Percentiles rank a stretch among this genome's conserved stretches.
Evolutionary conservation across 2,113 vertebrate genomes (phyloP).

Genomic region (Oxyura jamaicensis): DNA sequence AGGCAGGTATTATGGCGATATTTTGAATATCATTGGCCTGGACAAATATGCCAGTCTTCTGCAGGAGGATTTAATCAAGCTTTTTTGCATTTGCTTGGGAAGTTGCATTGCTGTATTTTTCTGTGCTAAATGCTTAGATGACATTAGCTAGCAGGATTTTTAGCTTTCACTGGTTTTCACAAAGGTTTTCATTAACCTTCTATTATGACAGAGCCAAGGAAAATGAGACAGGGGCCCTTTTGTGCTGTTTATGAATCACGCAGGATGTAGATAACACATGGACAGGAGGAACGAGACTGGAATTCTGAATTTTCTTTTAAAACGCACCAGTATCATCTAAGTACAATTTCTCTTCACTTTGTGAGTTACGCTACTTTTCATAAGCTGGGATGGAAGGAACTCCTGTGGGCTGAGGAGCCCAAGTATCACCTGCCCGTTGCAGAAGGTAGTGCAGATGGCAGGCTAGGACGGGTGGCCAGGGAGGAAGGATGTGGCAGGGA

Average conservation of each 20-base stretch:
- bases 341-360: neutral
- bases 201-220: neutral
- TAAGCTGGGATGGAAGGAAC: neutral
- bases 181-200: constrained; percentile 3
- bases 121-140: neutral
- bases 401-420: neutral
- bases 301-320: constrained; percentile 7
- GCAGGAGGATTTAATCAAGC: constrained; percentile 31
- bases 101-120: neutral
- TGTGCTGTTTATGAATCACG: constrained; percentile 12
- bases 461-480: neutral
- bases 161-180: neutral
- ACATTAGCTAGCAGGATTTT: neutral
- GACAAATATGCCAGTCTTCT: neutral
- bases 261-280: constrained; percentile 9
- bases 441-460: neutral
- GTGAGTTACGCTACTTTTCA: neutral
- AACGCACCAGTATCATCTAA: neutral
- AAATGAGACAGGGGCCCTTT: constrained; percentile 27
- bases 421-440: neutral
- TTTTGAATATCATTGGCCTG: constrained; percentile 52
- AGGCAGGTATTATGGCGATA: constrained; percentile 58
- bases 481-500: neutral
- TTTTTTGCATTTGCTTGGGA: constrained; percentile 42
- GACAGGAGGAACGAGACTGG: neutral